Evolutionary conservation across 1,140 invertebrate species (phyloP), one percentile per base, ranked within the genome.

Genomic region (Mactra quadrangularis): DNA sequence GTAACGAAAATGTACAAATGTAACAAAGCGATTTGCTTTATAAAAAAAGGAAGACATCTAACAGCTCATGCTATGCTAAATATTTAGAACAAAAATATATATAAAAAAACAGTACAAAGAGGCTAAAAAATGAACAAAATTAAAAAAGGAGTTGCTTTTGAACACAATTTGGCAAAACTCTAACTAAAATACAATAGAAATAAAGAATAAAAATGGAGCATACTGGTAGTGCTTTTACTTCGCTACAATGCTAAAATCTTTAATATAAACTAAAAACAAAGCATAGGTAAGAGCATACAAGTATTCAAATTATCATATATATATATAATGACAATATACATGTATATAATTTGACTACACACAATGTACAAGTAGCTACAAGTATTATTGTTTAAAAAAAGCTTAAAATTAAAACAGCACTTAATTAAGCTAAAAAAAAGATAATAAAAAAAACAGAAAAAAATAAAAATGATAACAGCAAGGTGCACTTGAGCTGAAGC

Each of bases 141-240:
- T 31, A 27, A 50, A 41, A 68, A 50, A 45, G 3, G 15, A 50
- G 7, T 35, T 13, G 33, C 29, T 50, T 68, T 7, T 68, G 64
- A 68, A 68, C 64, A 68, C 64, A 68, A 50, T 31, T 22, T 68
- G 64, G 64, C 31, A 47, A 27, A 27, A 25, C 55, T 57, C 22
- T 13, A 25, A 13, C 55, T 57, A 53, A 59, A 11, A 62, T 33
- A 35, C 29, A 19, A 19, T 13, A 29, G 1, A 13, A 27, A 68
- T 27, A 45, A n/a, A 68, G 19, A 1, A 29, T 19, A 29, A 2
- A 9, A 47, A 35, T 17, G 2, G 25, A 22, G 19, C 1, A 2
- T 68, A 27, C n/a, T 3, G 4, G n/a, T 15, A 52, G 33, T 38
- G 41, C 13, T 47, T 47, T 45, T 57, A 25, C 22, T 15, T 57